These are phyloP conservation scores for Melopsittacus undulatus DNA, from an alignment of 2,797 vertebrate species.

Conservation along the genomic window DNA sequence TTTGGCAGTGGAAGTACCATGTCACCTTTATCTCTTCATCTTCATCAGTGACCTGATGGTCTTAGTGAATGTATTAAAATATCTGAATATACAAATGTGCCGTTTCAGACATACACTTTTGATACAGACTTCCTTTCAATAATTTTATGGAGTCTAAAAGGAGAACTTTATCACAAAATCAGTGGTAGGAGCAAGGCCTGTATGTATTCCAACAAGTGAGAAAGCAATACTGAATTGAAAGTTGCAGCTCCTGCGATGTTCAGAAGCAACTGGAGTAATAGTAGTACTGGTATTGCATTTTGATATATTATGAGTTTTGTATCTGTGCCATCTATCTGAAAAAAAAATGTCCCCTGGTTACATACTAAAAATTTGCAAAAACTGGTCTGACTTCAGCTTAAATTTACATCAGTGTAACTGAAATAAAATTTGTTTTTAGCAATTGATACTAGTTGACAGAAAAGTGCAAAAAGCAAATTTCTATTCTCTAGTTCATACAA, in stretches of 20 bases:
- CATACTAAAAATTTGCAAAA: neutral
- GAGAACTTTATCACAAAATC: neutral
- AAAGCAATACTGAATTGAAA: neutral
- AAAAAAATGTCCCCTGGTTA: neutral
- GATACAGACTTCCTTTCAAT: neutral
- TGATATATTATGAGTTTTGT: neutral
- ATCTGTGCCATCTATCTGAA: neutral
- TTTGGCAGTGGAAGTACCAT: neutral
- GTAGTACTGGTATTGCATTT: neutral
- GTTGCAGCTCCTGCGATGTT: neutral
- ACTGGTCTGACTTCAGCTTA: neutral
- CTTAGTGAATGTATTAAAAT: neutral
- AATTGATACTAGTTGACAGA: neutral
- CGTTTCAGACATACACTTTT: neutral
- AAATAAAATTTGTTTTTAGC: neutral
- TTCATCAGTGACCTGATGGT: neutral
- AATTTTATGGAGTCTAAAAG: neutral
- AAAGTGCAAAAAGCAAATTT: neutral
- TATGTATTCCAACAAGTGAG: neutral
- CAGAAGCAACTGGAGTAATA: neutral
- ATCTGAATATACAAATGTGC: rapidly evolving
- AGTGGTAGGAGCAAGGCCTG: neutral
- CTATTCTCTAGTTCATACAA: neutral
- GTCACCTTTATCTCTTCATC: neutral
- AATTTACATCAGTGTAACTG: neutral